A percentile compares a stretch with the other conserved stretches of the same genome.
Conservation (phyloP, 2,113 vertebrate species). For the Siniperca knerii region DNA sequence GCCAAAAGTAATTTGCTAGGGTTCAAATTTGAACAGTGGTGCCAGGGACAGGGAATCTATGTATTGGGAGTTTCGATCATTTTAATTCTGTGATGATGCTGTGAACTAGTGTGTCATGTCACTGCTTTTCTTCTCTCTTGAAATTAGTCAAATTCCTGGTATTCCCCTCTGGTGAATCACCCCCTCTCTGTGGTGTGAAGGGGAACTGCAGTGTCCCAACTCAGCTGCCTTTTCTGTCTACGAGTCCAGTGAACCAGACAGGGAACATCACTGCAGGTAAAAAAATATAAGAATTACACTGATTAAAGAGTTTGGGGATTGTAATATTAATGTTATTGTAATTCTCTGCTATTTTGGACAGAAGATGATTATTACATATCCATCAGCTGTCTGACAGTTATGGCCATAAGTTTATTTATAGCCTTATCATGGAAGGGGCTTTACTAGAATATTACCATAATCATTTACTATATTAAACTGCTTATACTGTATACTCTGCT, state of each 20-base stretch:
- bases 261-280: slow-evolving; percentile 71
- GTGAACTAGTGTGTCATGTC: neutral
- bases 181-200: slow-evolving; percentile 58
- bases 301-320: neutral
- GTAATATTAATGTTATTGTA: slow-evolving; percentile 6
- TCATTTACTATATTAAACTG: neutral
- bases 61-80: neutral
- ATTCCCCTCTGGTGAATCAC: slow-evolving; percentile 59
- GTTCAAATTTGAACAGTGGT: neutral
- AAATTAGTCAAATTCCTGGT: slow-evolving; percentile 77
- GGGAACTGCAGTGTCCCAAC: slow-evolving; percentile 70
- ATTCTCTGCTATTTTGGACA: slow-evolving; percentile 1
- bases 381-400: neutral
- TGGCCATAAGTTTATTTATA: rapidly evolving
- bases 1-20: neutral
- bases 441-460: neutral
- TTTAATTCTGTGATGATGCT: neutral
- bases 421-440: neutral
- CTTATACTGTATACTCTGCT: neutral
- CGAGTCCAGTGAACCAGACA: slow-evolving; percentile 67
- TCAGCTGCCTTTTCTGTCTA: slow-evolving; percentile 42
- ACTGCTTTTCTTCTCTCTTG: slow-evolving; percentile 27
- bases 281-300: neutral
- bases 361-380: slow-evolving; percentile 15
- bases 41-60: neutral